Evolutionary conservation across 2,113 vertebrate genomes (phyloP), one percentile per base, ranked within the genome.

Genomic region (Pelobates fuscus): DNA sequence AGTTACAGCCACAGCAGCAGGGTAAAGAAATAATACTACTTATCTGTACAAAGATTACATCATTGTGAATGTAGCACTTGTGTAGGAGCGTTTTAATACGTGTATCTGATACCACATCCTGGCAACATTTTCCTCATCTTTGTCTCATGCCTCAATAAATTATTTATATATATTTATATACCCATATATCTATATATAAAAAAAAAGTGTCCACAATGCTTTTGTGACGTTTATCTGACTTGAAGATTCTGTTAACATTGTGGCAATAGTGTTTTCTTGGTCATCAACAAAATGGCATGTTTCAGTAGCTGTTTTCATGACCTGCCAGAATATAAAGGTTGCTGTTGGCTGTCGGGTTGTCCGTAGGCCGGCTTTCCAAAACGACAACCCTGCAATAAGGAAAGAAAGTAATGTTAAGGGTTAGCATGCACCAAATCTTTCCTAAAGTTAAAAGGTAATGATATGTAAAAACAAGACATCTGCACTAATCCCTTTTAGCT

Each of bases 261-360:
- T 79, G 84, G 88, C 71, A 54, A 88, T 81, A 87, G 85, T 83
- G 84, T 77, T 78, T 63, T 63, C 80, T 67, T 18, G 17, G 77
- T 24, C 58, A 82, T 77, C 55, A 49, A 55, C 70, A 32, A 73
- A 65, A 72, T 62, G 0, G 54, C 46, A 29, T 58, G 62, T 73
- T 78, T 98, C 93, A 98, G 94, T 98, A 99, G 89, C 97, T 99
- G 94, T 99, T 99, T 82, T 99, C 97, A 0, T 99, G 97, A 79
- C 97, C 97, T 26, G 97, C 97, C 83, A 99, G 92, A 89, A 99
- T 99, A 81, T 99, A 99, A 67, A 99, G 87, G 83, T 99, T 99
- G 90, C 97, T 99, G 88, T 98, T 93, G 87, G 97, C 97, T 41
- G 95, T 98, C 0, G 97, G 97, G 89, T 99, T 97, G 84, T 98